Evolutionary conservation across 2,888 invertebrate genomes (phyloP), one percentile per base, ranked within the genome.

Genomic region (Abrostola triplasia): DNA sequence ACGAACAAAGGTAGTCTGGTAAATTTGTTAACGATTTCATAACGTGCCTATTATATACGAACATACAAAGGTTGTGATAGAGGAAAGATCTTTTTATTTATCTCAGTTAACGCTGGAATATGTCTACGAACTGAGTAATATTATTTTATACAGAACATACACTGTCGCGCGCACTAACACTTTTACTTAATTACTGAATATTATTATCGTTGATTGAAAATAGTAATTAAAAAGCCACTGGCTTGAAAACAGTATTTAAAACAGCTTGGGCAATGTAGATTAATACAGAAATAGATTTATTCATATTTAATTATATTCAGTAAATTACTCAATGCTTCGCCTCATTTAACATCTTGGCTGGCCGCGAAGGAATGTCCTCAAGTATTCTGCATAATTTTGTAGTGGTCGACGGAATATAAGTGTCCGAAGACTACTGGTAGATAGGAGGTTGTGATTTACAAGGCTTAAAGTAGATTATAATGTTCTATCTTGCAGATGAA

Each of bases 11-110:
- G 44, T 24, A 47, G 58, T 65, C 58, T 50, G 60, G 65, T 24
- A 59, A 70, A 64, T 60, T 60, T 55, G 53, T 69, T 67, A 44
- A 52, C 58, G 37, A 24, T 47, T 49, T 65, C 44, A 57, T 70
- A 55, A 59, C 42, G 36, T 58, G 64, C 64, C 48, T 58, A 69
- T 59, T 59, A 63, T 53, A 4, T 24, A 24, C 24, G 24, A 24
- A 24, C 1, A 24, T 24, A 24, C 24, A 4, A 2, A 24, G 24
- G 4, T 24, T 24, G 24, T 24, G 24, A 24, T 24, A 4, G 24
- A 24, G 24, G 24, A 24, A 1, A 24, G 24, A 24, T n/a, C n/a
- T n/a, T n/a, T n/a, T n/a, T n/a, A n/a, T n/a, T n/a, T n/a, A n/a
- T n/a, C n/a, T n/a, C n/a, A n/a, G n/a, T n/a, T n/a, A n/a, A n/a